Evolutionary conservation across 1,140 invertebrate genomes (phyloP).

Genomic region (Aphelenchoides besseyi): DNA sequence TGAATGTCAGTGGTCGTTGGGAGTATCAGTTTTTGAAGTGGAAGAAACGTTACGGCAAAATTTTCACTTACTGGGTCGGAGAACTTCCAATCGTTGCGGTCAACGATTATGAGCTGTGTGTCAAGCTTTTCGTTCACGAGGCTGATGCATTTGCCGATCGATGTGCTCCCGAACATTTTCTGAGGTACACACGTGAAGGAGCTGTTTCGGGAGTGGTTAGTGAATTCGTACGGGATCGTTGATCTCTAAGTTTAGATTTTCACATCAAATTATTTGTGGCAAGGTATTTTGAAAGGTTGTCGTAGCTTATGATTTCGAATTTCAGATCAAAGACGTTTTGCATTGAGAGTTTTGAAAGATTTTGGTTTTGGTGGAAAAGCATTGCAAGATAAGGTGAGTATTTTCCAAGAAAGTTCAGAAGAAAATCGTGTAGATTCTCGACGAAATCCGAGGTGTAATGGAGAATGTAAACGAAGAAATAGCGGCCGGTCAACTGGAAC

Average conservation of each 20-base stretch:
- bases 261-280: background rate
- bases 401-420: background rate
- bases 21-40: slow-evolving; percentile 2
- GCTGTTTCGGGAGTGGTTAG: background rate
- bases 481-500: slow-evolving; percentile 7
- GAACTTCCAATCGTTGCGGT: slow-evolving; percentile 19
- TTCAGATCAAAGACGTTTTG: slow-evolving; percentile 4
- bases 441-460: slow-evolving; percentile 37
- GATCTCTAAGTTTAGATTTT: too few relatives aligned
- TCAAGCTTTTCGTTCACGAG: slow-evolving; percentile 3
- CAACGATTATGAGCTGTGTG: background rate
- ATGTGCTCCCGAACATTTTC: background rate
- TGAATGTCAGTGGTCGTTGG: slow-evolving; percentile 4
- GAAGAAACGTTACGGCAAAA: slow-evolving; percentile 9
- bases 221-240: too few relatives aligned
- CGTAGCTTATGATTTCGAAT: too few relatives aligned
- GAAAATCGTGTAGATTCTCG: slow-evolving; percentile 28
- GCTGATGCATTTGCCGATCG: slow-evolving; percentile 22
- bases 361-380: background rate
- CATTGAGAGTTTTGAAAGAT: background rate
- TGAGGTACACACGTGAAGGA: background rate
- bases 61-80: slow-evolving; percentile 22
- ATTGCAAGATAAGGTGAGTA: background rate
- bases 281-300: too few relatives aligned
- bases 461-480: slow-evolving; percentile 33